Base-by-base conservation (phyloP, 2,113 vertebrate species). In the Athene noctua region DNA sequence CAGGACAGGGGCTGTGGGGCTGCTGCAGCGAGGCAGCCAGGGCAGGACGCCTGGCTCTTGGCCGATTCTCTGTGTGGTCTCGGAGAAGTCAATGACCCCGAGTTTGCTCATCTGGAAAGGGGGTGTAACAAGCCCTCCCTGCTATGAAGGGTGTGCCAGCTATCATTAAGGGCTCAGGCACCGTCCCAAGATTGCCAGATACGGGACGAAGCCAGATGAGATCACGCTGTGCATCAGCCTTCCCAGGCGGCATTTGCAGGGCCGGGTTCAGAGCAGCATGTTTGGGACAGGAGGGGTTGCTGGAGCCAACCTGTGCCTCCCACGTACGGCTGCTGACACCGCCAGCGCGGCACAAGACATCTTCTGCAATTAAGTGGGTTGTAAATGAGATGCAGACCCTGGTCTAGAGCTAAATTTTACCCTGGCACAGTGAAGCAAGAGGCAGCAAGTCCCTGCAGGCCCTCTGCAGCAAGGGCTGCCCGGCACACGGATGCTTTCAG, bases 401-500 rank as follows among this genome's bases (percentile, higher is more conserved):
- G n/a, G 29, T 25, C 82, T 38, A 8, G 54, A 66, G 89, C 36
- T 57, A n/a, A 58, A 74, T 92, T 90, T 58, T 38, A 40, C 89
- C 74, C 21, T 57, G 63, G 84, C 77, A 26, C 54, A 20, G 23
- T 4, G 30, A 62, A 52, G 57, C 5, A 6, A 66, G 62, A 94
- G 47, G 77, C 88, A 49, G 40, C 86, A 36, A 85, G 73, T 88
- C 36, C 3, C 40, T 4, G 70, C 86, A 68, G 21, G 89, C 9
- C n/a, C 71, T 30, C 14, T 4, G n/a, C 38, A 61, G 63, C n/a
- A 11, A n/a, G 58, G 32, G 46, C 10, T 55, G 21, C 54, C 42
- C 0, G 0, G 62, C 16, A 6, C 34, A 18, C 0, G 0, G 61
- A 5, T 40, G 66, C 9, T 59, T 29, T 40, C 2, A 2, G 25